Conservation (phyloP, 37 sponge, comb jelly and placozoan species). For the Hexactinellida sp. region DNA sequence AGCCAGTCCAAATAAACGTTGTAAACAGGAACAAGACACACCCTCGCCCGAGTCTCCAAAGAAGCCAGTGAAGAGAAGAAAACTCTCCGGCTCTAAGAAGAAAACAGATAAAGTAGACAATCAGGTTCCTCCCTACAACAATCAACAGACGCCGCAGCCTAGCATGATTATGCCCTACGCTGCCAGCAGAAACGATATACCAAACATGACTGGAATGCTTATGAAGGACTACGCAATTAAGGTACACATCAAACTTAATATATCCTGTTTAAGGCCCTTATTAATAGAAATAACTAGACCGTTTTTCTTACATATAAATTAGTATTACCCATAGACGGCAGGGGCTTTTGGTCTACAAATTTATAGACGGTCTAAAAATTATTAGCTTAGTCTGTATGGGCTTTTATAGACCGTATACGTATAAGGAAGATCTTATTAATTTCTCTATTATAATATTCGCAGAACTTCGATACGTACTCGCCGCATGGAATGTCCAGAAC, state of each 20-base stretch:
- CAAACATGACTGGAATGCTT: not conserved
- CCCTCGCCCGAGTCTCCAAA: not conserved
- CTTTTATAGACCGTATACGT: no score
- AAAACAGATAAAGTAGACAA: not conserved
- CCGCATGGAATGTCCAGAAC: not conserved
- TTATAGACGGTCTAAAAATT: no score
- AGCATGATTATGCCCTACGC: not conserved
- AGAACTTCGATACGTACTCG: not conserved
- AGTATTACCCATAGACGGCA: no score
- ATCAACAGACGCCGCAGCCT: not conserved
- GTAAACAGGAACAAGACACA: conserved; percentile 6
- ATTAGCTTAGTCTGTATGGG: no score
- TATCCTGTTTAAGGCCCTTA: no score
- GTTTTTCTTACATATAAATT: no score
- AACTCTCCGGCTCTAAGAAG: not conserved
- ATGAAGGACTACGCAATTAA: not conserved
- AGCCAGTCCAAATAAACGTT: not conserved
- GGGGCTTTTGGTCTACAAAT: no score
- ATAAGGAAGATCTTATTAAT: not conserved
- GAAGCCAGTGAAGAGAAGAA: not conserved
- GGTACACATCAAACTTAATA: not conserved
- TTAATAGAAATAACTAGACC: no score
- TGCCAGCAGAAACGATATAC: not conserved
- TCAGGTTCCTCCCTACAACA: not conserved
- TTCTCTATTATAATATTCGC: not conserved